Percentiles rank a stretch among this genome's conserved stretches.
Conservation (phyloP, 1,140 invertebrate genomes). For the Sipha flava region DNA sequence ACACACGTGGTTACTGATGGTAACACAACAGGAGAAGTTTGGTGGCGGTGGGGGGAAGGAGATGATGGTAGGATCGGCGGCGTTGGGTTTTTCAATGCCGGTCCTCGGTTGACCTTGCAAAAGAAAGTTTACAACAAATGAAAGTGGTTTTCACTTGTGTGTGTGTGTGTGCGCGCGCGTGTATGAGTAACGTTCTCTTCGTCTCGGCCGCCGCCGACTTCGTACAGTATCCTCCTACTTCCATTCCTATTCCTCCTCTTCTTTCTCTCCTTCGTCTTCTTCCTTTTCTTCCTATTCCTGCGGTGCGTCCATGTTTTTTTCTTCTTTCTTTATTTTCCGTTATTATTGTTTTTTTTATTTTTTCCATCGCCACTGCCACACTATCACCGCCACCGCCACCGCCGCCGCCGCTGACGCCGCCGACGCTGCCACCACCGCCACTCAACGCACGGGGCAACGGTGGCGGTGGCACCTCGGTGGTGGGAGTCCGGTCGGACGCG, state of each 20-base stretch:
- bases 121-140: slow-evolving; percentile 30
- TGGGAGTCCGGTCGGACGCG: not conserved
- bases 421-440: no score
- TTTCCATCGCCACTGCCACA: not conserved
- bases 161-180: not conserved
- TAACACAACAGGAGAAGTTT: no score
- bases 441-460: not conserved
- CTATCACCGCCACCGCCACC: not conserved
- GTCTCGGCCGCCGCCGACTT: no score
- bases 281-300: not conserved
- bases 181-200: not conserved
- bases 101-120: slow-evolving; percentile 23
- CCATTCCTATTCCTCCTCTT: not conserved
- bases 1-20: no score
- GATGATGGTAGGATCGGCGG: not conserved
- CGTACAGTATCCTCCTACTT: no score
- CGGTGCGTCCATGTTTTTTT: not conserved
- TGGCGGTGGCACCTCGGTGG: not conserved
- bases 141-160: slow-evolving; percentile 27
- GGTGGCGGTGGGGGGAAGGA: not conserved
- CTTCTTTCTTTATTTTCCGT: not conserved
- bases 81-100: slow-evolving; percentile 25
- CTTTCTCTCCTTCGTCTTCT: not conserved
- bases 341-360: not conserved
- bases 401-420: not conserved